Base-by-base conservation (phyloP, 2,113 vertebrate genomes). In the Limanda limanda region DNA sequence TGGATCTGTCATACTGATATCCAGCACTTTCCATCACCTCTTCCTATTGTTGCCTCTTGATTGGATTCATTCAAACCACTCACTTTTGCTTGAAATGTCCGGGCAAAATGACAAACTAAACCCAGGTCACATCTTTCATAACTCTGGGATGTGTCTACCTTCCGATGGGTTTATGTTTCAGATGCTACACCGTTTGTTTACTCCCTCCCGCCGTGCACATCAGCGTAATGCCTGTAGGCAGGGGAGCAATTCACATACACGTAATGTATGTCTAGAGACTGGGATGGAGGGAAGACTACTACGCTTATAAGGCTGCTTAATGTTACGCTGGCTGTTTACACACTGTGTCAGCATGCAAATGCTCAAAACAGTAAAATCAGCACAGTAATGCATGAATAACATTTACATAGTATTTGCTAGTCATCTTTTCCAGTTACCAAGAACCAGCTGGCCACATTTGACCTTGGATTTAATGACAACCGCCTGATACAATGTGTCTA, bases 241-340 rank as follows among this genome's bases (percentile, higher is more conserved):
- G 52, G 85, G 80, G 86, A 89, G 83, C 85, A 72, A 89, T 86
- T 82, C 72, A 37, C 18, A 37, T 12, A n/a, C 72, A 59, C 62
- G 74, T 85, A 86, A 84, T 75, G 66, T 76, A 82, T 35, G 67
- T 78, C 72, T 68, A n/a, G 83, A 88, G 81, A 88, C 78, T 23
- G 31, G 5, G 24, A 68, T 75, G 23, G 67, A 71, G 76, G 55
- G 54, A 14, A 61, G 56, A 61, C 72, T 78, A 27, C 74, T 12
- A 23, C 74, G 37, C 31, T 66, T 62, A 83, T 77, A 78, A 62
- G 48, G 21, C 55, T 35, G 31, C 64, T 58, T 57, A 62, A 59
- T 37, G 23, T 51, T 64, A 18, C 17, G 21, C 35, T 40, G 58
- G 78, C 48, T 75, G 45, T 59, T 75, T 78, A 45, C 37, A 73